Evolutionary conservation across 2,888 invertebrate genomes (phyloP), one percentile per base, ranked within the genome.

Genomic region (Aphidoletes aphidimyza): DNA sequence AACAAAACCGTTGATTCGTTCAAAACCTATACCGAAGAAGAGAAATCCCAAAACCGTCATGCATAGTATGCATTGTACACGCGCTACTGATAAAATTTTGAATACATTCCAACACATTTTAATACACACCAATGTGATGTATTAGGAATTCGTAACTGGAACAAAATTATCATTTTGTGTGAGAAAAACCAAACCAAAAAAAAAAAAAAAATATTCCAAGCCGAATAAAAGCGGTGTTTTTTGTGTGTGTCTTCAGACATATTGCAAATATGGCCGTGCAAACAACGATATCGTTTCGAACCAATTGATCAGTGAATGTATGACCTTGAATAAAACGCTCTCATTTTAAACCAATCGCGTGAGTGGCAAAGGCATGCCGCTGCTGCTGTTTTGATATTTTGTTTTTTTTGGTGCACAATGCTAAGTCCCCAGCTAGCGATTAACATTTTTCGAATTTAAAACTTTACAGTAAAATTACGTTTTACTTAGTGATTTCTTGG

Each of bases 101-200:
- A 81, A 37, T 36, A n/a, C 34, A 69, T 34, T 2, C 17, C 2
- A 59, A 2, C 6, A 14, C n/a, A 54, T 14, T 54, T n/a, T n/a
- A n/a, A n/a, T n/a, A 54, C 54, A 54, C 54, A 54, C 54, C 54
- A n/a, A n/a, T 11, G 17, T 5, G 22, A 54, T 5, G 9, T n/a
- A n/a, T n/a, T n/a, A n/a, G n/a, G 36, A 14, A 78, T 81, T 81
- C 81, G 37, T 81, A 81, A 81, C 81, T 81, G 81, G 81, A 81
- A 81, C 81, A 81, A 81, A 81, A 81, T 81, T 81, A 81, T 81
- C 81, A 81, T 81, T 81, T 81, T 22, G n/a, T 81, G 22, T 81
- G 17, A 69, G 30, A 30, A 11, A 0, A 30, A 5, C 6, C 69
- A 17, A 17, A 69, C 9, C 3, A 34, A 14, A 69, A 9, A 37